Evolutionary conservation across 2,797 vertebrate species (phyloP).

Genomic region (Gorsachius magnificus): DNA sequence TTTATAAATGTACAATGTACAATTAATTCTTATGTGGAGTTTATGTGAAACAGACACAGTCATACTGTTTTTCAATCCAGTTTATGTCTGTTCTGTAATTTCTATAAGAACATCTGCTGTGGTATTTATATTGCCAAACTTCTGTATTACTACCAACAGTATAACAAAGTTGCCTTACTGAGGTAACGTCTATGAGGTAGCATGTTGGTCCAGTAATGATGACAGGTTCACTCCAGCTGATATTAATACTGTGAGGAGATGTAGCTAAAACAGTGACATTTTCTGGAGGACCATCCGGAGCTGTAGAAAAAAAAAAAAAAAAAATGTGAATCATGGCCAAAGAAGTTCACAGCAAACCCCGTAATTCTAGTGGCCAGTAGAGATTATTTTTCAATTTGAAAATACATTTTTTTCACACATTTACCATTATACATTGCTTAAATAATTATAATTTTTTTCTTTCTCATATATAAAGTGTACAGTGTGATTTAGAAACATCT

Average conservation of each 20-base stretch:
- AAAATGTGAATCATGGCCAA: background rate
- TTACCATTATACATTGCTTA: background rate
- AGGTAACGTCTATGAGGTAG: slow-evolving; percentile 87
- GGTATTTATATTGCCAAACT: background rate
- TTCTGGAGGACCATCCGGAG: slow-evolving; percentile 89
- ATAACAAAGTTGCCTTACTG: slow-evolving; percentile 69
- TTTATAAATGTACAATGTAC: background rate
- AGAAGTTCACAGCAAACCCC: background rate
- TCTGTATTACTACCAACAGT: background rate
- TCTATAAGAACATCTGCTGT: background rate
- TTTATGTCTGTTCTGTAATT: background rate
- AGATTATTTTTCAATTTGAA: background rate
- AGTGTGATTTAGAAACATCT: background rate
- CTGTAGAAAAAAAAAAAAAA: slow-evolving; percentile 72
- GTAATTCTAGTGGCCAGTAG: background rate
- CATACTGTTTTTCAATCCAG: background rate
- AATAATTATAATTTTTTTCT: background rate
- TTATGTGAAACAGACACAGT: background rate
- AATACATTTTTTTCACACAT: background rate
- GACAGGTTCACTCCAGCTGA: slow-evolving; percentile 86
- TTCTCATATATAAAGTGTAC: background rate
- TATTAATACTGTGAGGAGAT: slow-evolving; percentile 83
- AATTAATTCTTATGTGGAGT: background rate
- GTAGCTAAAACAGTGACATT: slow-evolving; percentile 79
- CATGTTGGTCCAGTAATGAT: slow-evolving; percentile 90